A percentile compares a stretch with the other conserved stretches of the same genome.
These are phyloP conservation scores for Calephelis perditalis DNA, from an alignment of 2,888 invertebrate genomes.

Conservation along the genomic window DNA sequence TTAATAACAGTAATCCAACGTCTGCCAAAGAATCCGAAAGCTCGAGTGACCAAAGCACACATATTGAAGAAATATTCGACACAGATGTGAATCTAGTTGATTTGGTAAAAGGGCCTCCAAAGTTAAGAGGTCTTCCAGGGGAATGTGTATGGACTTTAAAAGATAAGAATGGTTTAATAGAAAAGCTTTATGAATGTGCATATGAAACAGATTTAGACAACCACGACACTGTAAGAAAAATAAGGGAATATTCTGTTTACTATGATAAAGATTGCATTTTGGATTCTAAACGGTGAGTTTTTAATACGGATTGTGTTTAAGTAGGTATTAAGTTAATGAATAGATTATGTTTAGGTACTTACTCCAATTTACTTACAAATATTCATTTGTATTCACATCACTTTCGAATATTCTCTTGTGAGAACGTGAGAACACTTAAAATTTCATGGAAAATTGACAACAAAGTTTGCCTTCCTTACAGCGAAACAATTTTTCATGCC, in stretches of 20 bases:
- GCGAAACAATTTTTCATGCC: too few species aligned
- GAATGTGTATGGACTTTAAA: slow-evolving; percentile 64
- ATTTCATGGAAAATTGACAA: too few species aligned
- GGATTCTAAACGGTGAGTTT: slow-evolving; percentile 47
- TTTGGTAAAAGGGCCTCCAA: slow-evolving; percentile 42
- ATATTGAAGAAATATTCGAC: slow-evolving; percentile 35
- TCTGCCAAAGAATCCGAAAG: slow-evolving; percentile 4
- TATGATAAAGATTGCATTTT: slow-evolving; percentile 60
- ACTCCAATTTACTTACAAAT: too few species aligned
- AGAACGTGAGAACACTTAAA: too few species aligned
- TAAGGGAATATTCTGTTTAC: slow-evolving; percentile 65
- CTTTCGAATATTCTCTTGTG: too few species aligned
- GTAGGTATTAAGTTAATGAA: too few species aligned
- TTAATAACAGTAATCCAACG: background rate
- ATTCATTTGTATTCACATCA: too few species aligned
- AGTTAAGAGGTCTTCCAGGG: slow-evolving; percentile 55
- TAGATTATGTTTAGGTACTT: too few species aligned
- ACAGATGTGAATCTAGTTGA: slow-evolving; percentile 35
- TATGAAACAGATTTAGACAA: slow-evolving; percentile 49
- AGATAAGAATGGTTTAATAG: slow-evolving; percentile 61
- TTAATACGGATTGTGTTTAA: too few species aligned
- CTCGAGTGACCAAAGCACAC: slow-evolving; percentile 2
- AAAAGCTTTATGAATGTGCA: slow-evolving; percentile 54
- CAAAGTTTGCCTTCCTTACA: too few species aligned
- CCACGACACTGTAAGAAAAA: slow-evolving; percentile 55